Conservation (phyloP, 2,797 vertebrate species). For the Coluber constrictor region DNA sequence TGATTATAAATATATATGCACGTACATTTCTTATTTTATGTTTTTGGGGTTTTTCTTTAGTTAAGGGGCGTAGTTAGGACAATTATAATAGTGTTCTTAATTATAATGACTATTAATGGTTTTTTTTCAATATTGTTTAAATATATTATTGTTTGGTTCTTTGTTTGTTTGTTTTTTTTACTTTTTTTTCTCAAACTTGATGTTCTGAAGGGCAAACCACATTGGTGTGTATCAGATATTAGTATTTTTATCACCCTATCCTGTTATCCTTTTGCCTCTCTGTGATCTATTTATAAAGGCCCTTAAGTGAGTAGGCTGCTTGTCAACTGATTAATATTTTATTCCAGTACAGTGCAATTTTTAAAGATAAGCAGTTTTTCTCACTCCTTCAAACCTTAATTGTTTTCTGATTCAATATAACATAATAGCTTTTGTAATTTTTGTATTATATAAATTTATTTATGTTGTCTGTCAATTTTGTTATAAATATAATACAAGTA, state of each 20-base stretch:
- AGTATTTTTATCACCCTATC: slow-evolving; percentile 2
- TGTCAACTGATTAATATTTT: slow-evolving; percentile 37
- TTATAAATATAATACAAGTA: neutral
- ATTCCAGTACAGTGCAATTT: slow-evolving; percentile 39
- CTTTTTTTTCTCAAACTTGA: slow-evolving; percentile 34
- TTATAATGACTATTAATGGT: no score
- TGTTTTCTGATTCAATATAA: slow-evolving; percentile 11
- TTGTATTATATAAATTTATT: neutral
- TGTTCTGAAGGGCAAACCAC: slow-evolving; percentile 12
- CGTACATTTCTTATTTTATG: no score
- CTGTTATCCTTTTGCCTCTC: slow-evolving; percentile 28
- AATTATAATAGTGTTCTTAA: no score
- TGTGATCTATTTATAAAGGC: slow-evolving; percentile 48
- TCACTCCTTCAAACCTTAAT: slow-evolving; percentile 22
- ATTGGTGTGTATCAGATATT: neutral
- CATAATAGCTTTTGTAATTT: slow-evolving; percentile 30
- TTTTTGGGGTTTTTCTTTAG: no score
- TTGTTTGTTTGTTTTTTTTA: no score
- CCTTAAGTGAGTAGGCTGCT: slow-evolving; percentile 27
- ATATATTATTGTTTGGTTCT: no score
- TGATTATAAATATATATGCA: no score
- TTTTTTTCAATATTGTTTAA: no score
- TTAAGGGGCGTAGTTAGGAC: no score
- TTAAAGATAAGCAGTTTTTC: slow-evolving; percentile 35
- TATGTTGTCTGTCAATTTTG: neutral